phyloP scores from a whole-genome alignment of 2,888 invertebrate species.

The Cantharis lateralis region DNA sequence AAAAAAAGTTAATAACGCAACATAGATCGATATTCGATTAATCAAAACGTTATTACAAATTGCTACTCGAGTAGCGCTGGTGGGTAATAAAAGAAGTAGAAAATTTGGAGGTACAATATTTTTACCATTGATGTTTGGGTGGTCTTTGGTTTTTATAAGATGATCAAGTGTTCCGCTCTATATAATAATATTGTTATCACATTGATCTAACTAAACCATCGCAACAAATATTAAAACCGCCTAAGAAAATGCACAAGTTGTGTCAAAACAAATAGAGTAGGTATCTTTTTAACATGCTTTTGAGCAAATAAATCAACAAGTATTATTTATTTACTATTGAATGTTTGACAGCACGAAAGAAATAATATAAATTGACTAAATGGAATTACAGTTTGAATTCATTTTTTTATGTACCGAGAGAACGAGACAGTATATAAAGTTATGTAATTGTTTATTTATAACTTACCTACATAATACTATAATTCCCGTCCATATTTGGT shows the following conservation, averaged over 20 bases:
- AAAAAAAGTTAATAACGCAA: constrained; percentile 21
- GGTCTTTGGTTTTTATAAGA: constrained; percentile 31
- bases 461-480: neutral
- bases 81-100: constrained; percentile 21
- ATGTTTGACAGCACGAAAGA: constrained; percentile 10
- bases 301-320: constrained; percentile 12
- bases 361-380: constrained; percentile 16
- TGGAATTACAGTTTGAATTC: neutral
- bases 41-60: constrained; percentile 26
- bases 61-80: constrained; percentile 25
- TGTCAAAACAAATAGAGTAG: constrained; percentile 23
- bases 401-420: neutral
- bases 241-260: constrained; percentile 19
- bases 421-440: neutral
- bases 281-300: constrained; percentile 13
- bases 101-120: constrained; percentile 28
- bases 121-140: constrained; percentile 31
- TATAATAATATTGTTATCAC: constrained; percentile 25
- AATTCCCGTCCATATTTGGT: neutral
- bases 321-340: constrained; percentile 15
- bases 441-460: neutral
- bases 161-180: constrained; percentile 29
- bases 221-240: constrained; percentile 14
- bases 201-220: constrained; percentile 22
- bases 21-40: constrained; percentile 21